Evolutionary conservation across 2,888 invertebrate genomes (phyloP).

Genomic region (Ennomos erosarius): DNA sequence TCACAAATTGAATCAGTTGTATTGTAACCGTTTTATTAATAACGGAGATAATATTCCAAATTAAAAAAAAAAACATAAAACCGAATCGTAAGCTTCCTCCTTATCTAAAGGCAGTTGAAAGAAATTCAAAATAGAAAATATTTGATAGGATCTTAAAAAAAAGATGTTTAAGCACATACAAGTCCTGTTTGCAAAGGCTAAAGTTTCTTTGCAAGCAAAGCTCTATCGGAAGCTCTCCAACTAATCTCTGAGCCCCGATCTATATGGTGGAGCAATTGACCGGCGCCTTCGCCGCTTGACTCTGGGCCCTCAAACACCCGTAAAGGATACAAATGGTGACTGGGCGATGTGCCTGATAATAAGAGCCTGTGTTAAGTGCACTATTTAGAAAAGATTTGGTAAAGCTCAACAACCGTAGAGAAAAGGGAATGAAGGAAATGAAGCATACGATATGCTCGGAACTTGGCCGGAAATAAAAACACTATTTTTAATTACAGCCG

Average conservation of each 20-base stretch:
- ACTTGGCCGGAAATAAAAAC: not conserved
- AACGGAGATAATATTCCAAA: too few species aligned
- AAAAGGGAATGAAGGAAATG: not conserved
- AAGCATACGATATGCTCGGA: too few species aligned
- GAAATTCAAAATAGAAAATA: too few species aligned
- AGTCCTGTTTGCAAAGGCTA: not conserved
- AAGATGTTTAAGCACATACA: too few species aligned
- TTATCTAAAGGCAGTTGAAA: too few species aligned
- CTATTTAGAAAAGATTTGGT: constrained; percentile 29
- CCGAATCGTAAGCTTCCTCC: too few species aligned
- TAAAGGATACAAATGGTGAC: constrained; percentile 42
- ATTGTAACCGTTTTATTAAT: too few species aligned
- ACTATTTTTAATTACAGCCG: too few species aligned
- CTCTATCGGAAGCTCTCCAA: not conserved
- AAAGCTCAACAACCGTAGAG: not conserved
- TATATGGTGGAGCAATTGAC: constrained; percentile 25
- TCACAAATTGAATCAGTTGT: too few species aligned
- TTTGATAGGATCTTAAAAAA: too few species aligned
- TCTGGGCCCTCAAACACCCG: constrained; percentile 26
- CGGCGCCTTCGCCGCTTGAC: constrained; percentile 29
- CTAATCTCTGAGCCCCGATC: constrained; percentile 7
- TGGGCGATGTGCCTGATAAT: constrained; percentile 38
- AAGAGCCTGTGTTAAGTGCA: constrained; percentile 32
- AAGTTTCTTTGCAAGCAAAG: not conserved
- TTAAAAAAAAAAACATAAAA: too few species aligned